Base-by-base conservation (phyloP, 2,888 invertebrate genomes). In the Steinernema scapterisci region DNA sequence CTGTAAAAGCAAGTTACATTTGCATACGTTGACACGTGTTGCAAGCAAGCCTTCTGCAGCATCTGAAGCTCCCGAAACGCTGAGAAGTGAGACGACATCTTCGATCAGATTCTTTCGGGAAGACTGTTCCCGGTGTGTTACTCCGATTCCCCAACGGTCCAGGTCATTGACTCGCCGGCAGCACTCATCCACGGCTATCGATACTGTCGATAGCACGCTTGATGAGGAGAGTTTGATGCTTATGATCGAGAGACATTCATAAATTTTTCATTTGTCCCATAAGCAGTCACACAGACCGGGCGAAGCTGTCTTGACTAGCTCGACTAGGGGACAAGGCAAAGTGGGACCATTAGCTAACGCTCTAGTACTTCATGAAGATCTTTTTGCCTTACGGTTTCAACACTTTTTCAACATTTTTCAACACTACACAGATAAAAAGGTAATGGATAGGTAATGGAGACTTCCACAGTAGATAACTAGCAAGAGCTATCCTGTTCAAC, bases 221-320 rank as follows among this genome's bases (percentile, higher is more conserved):
- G 63, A 63, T 63, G 63, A 63, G 25, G 63, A 63, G 13, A 63
- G 63, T 31, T 25, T 63, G 7, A 63, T 63, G 63, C 31, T 63
- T 9, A 63, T 63, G 63, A 63, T 63, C 31, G 63, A 63, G 3
- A 27, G 38, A 16, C 11, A 31, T 31, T 21, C 13, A 31, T 63
- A 63, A 31, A 63, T 52, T 21, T 9, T 38, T n/a, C n/a, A n/a
- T n/a, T n/a, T n/a, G n/a, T n/a, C n/a, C n/a, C n/a, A n/a, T n/a
- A n/a, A n/a, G n/a, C n/a, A n/a, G n/a, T n/a, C n/a, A n/a, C n/a
- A n/a, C n/a, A n/a, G n/a, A n/a, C n/a, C n/a, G n/a, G n/a, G n/a
- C n/a, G n/a, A n/a, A n/a, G n/a, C n/a, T n/a, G n/a, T n/a, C n/a
- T n/a, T n/a, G n/a, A n/a, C n/a, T n/a, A n/a, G n/a, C n/a, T n/a